phyloP scores from a whole-genome alignment of 2,888 invertebrate species.

The Nephrocerus scutellatus region DNA sequence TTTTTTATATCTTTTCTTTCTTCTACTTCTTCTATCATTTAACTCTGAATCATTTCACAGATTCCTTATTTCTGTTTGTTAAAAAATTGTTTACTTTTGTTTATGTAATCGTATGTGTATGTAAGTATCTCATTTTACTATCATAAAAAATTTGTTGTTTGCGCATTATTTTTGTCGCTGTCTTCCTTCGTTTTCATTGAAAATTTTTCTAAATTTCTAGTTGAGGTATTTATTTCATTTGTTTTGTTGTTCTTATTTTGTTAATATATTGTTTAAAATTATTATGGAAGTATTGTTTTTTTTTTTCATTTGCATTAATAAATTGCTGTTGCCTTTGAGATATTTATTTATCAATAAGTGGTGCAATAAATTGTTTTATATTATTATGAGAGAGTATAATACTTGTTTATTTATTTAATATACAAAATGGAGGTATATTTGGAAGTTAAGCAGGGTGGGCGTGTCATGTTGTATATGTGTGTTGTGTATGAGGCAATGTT shows the following conservation, averaged over 20 bases:
- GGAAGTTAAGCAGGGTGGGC: no score
- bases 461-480: no score
- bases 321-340: constrained; percentile 4
- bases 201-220: constrained; percentile 43
- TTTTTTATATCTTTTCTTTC: no score
- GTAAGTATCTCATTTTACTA: no score
- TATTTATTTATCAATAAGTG: neutral
- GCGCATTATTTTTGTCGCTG: constrained; percentile 7
- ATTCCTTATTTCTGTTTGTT: no score
- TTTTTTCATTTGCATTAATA: constrained; percentile 6
- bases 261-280: no score
- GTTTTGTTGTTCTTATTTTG: constrained; percentile 25
- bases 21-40: no score
- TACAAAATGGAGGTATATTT: neutral
- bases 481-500: no score
- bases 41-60: no score
- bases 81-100: no score
- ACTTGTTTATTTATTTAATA: neutral
- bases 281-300: constrained; percentile 9
- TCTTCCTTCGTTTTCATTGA: constrained; percentile 26
- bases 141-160: no score
- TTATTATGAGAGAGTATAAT: constrained; percentile 8
- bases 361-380: neutral
- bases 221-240: constrained; percentile 43
- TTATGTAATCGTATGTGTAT: no score